These are phyloP conservation scores for Argyresthia goedartella DNA, from an alignment of 2,888 invertebrate genomes.

Conservation along the genomic window DNA sequence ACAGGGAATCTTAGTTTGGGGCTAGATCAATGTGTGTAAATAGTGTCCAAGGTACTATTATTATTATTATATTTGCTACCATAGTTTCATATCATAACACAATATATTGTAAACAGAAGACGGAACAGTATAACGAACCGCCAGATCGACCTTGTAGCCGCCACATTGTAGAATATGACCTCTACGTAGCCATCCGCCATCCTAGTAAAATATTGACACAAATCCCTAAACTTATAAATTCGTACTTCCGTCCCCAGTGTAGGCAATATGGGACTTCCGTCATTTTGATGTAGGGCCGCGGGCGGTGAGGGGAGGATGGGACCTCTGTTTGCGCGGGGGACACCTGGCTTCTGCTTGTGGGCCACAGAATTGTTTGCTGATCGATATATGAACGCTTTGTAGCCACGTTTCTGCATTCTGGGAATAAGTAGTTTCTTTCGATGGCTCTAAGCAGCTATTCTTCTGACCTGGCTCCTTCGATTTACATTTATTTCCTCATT, in stretches of 20 bases:
- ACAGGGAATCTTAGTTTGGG: too few relatives aligned
- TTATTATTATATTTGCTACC: too few relatives aligned
- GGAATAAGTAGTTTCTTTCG: too few relatives aligned
- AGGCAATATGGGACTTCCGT: conserved; percentile 68
- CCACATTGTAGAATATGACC: conserved; percentile 25
- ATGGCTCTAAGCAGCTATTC: too few relatives aligned
- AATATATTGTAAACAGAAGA: too few relatives aligned
- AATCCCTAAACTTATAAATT: conserved; percentile 72
- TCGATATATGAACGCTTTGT: conserved; percentile 33
- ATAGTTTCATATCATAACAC: too few relatives aligned
- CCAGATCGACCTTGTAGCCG: too few relatives aligned
- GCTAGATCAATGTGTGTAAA: too few relatives aligned
- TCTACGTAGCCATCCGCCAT: conserved; percentile 26
- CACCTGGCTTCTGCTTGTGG: conserved; percentile 50
- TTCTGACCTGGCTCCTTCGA: too few relatives aligned
- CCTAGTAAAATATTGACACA: conserved; percentile 71
- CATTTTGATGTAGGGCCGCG: conserved; percentile 61
- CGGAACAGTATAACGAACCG: too few relatives aligned
- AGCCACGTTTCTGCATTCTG: conserved; percentile 3
- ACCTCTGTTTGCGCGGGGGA: conserved; percentile 50
- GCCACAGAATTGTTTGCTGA: conserved; percentile 39
- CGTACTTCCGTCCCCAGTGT: conserved; percentile 59
- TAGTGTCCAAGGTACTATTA: too few relatives aligned
- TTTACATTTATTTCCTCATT: too few relatives aligned
- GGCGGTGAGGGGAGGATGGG: conserved; percentile 26